Base-by-base conservation (phyloP, 2,888 invertebrate species). In the Palloptera scutellata region DNA sequence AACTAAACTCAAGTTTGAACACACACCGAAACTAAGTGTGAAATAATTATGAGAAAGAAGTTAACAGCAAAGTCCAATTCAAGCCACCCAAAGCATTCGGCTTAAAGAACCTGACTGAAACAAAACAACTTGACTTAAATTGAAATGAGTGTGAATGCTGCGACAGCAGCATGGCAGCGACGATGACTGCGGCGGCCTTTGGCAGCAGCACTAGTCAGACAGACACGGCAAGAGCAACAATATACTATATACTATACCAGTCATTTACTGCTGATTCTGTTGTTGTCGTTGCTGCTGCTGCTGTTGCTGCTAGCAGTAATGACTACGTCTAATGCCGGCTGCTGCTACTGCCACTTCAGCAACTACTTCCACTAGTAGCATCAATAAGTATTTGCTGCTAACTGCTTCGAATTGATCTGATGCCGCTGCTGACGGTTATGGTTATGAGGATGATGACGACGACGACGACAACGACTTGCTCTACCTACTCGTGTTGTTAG, bases 81-180 rank as follows among this genome's bases (percentile, higher is more conserved):
- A 48, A 67, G 68, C 67, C 65, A 71, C 57, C 67, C 64, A 69
- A 65, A 69, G 66, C 67, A 69, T 63, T 64, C 71, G 66, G 61
- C 71, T 71, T 66, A 55, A 71, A 71, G 66, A 71, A 69, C 66
- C 66, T 66, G 68, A 71, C 71, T 67, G 69, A 64, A 70, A 45
- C 58, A 62, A 62, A 64, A 61, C 52, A 68, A 61, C 42, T 41
- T 45, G 53, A n/a, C 64, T 64, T 63, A 69, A 55, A 45, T 65
- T 42, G 57, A 55, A 69, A 58, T 17, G 59, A 51, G 20, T 61
- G 41, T 63, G 63, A 17, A 19, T 20, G 41, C 42, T 57, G 67
- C 63, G 59, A 60, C 55, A 61, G 61, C 52, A 52, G 30, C 48
- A 40, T 30, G 54, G 45, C 20, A 54, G 62, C 58, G 43, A 41